Base-by-base conservation (phyloP, 2,113 vertebrate genomes). In the Erpornis zantholeuca region DNA sequence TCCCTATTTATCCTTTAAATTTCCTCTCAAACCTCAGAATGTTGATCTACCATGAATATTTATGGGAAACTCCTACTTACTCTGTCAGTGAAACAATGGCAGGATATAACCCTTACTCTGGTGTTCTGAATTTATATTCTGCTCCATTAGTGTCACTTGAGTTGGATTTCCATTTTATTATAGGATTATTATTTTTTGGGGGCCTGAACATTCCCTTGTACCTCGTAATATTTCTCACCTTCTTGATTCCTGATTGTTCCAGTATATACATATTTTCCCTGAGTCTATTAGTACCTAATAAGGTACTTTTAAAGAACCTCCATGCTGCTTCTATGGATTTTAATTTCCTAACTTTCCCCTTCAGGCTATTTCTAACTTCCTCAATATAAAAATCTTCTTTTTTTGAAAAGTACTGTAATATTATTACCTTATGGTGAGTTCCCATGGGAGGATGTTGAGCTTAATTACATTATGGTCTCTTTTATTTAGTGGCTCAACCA, bases 391-490 rank as follows among this genome's bases (percentile, higher is more conserved):
- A 97, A 95, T 96, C 84, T 96, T 91, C 94, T 79, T 94, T 97
- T 97, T 97, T 95, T 96, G 53, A 96, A 94, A 95, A 94, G 94
- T 90, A 76, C 95, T 97, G 96, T 97, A 97, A 97, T 97, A 97
- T 97, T 97, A 97, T 85, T 97, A 94, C 95, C 93, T 98, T 97
- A 96, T 95, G 88, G 91, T 93, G 61, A 36, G 36, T 96, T 95
- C 94, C 95, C 96, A 91, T 9, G 96, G 96, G 97, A 98, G 96
- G 95, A 97, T 94, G 92, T 96, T 75, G 93, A 97, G 92, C 78
- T 97, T 98, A 98, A 97, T 98, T 97, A 97, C 95, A 97, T 97
- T 97, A 97, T 71, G 87, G 92, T 92, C 79, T 57, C 97, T 97
- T 97, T 97, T 97, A 97, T 97, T 98, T 97, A 95, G 97, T 95